Conservation (phyloP, 2,888 invertebrate species). For the Clepsis dumicolana region DNA sequence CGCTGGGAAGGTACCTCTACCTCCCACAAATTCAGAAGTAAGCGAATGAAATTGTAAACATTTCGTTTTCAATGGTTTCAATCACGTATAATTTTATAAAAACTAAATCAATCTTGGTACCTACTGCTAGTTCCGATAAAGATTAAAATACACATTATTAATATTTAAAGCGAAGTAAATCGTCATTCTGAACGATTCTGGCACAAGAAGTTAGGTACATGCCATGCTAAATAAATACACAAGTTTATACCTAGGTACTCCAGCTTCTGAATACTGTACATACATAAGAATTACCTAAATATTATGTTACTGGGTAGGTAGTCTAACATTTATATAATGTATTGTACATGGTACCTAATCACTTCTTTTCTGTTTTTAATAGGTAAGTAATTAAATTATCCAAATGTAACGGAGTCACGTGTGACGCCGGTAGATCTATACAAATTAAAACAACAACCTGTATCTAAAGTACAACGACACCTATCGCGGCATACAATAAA, state of each 20-base stretch:
- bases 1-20: background rate
- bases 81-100: background rate
- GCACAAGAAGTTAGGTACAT: no score
- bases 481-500: conserved; percentile 52
- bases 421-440: background rate
- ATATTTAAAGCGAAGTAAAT: background rate
- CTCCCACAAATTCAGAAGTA: background rate
- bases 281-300: no score
- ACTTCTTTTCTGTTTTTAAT: no score
- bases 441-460: conserved; percentile 23
- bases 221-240: no score
- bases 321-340: background rate
- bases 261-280: no score
- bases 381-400: conserved; percentile 31
- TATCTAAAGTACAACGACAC: conserved; percentile 33
- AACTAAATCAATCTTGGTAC: background rate
- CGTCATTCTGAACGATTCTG: no score
- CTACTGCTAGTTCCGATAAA: background rate
- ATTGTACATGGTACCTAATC: no score
- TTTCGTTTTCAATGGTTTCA: background rate
- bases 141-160: background rate
- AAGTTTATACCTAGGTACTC: no score
- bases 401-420: background rate
- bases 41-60: background rate
- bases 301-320: background rate